Percentiles rank a stretch among this genome's conserved stretches.
These are phyloP conservation scores for Drosophila paulistorum DNA, from an alignment of 1,140 invertebrate genomes.

Conservation along the genomic window DNA sequence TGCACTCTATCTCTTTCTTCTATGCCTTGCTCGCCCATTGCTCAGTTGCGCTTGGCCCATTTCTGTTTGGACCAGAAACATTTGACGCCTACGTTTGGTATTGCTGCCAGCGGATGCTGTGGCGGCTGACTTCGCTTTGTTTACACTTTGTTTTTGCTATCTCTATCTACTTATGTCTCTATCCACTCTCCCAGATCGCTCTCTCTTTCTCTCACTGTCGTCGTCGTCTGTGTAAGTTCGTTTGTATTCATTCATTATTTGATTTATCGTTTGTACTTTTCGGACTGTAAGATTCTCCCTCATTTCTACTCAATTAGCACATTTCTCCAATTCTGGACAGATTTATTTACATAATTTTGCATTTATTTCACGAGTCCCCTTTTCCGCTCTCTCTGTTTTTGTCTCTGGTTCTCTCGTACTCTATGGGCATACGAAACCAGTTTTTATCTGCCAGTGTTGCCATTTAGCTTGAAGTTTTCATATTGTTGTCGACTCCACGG, in stretches of 20 bases:
- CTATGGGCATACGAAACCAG: conserved; percentile 43
- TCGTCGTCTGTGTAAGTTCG: conserved; percentile 16
- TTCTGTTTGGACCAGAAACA: conserved; percentile 19
- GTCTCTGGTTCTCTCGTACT: conserved; percentile 36
- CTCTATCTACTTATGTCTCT: conserved; percentile 10
- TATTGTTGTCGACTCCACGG: conserved; percentile 14
- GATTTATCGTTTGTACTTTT: conserved; percentile 66
- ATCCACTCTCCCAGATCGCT: conserved; percentile 4
- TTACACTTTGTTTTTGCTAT: conserved; percentile 46
- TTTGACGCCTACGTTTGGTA: conserved; percentile 5
- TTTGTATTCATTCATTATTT: conserved; percentile 65
- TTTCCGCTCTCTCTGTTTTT: not conserved
- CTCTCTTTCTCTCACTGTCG: conserved; percentile 1
- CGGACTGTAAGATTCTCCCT: conserved; percentile 35
- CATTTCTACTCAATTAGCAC: conserved; percentile 57
- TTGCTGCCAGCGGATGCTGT: conserved; percentile 58
- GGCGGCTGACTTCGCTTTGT: conserved; percentile 42
- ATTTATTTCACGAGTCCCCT: conserved; percentile 22
- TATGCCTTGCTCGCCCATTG: not conserved
- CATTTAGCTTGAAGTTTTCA: conserved; percentile 63
- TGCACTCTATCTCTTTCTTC: conserved; percentile 5
- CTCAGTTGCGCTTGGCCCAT: conserved; percentile 32
- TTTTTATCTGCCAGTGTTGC: conserved; percentile 66
- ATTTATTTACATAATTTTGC: conserved; percentile 52
- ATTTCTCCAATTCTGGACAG: conserved; percentile 31